Evolutionary conservation across 1,140 invertebrate species (phyloP).

Genomic region (Diorhabda elongata): DNA sequence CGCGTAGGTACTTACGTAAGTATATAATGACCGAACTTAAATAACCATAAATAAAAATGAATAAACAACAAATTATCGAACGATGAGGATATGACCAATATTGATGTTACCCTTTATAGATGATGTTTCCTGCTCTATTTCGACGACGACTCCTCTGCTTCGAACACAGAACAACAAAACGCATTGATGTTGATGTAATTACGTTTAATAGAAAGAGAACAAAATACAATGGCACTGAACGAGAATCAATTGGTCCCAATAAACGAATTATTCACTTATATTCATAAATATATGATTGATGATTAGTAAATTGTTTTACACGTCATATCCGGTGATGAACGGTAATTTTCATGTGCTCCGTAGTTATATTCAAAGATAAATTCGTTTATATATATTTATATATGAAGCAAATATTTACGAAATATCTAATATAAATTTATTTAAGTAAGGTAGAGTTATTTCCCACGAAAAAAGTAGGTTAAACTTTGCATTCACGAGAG

Average conservation of each 20-base stretch:
- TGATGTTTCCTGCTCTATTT: constrained; percentile 32
- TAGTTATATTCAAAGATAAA: background rate
- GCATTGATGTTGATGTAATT: constrained; percentile 26
- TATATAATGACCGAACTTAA: background rate
- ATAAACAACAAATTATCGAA: constrained; percentile 26
- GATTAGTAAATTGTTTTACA: constrained; percentile 45
- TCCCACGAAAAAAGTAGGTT: constrained; percentile 22
- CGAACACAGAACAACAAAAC: background rate
- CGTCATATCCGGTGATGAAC: constrained; percentile 41
- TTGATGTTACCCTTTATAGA: constrained; percentile 38
- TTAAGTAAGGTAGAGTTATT: background rate
- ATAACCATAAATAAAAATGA: constrained; percentile 15
- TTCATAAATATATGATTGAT: constrained; percentile 47
- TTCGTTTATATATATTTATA: too few relatives aligned
- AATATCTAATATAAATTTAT: too few relatives aligned
- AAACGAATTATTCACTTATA: constrained; percentile 44
- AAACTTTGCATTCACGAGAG: constrained; percentile 9
- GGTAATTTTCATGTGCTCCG: constrained; percentile 13
- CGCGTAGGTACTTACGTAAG: background rate
- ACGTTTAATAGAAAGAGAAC: constrained; percentile 29
- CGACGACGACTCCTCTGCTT: constrained; percentile 7
- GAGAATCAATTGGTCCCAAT: constrained; percentile 44
- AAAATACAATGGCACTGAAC: constrained; percentile 33
- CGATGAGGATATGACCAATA: constrained; percentile 44
- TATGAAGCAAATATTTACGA: too few relatives aligned